Evolutionary conservation across 1,140 invertebrate species (phyloP).

Genomic region (Atta cephalotes): DNA sequence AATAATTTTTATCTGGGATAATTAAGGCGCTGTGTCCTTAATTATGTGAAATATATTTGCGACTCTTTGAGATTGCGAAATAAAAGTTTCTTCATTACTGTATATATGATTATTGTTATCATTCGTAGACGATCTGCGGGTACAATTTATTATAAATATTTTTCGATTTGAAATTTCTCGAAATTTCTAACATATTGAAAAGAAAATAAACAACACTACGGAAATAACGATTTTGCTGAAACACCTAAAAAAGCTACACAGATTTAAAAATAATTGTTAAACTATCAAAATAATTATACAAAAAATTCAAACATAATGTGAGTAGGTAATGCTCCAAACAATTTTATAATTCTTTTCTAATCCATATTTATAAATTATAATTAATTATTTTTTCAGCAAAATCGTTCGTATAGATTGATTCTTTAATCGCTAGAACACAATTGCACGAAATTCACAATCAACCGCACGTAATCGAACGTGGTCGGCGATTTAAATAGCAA

Average conservation of each 20-base stretch:
- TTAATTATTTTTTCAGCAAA: no score
- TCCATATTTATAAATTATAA: no score
- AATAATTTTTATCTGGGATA: not conserved
- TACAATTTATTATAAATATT: not conserved
- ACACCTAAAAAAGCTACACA: no score
- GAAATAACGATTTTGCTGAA: no score
- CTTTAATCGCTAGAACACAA: not conserved
- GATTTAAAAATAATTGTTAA: no score
- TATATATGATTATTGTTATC: no score
- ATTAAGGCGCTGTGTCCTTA: conserved; percentile 8
- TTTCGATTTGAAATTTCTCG: not conserved
- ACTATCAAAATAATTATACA: no score
- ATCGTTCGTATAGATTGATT: not conserved
- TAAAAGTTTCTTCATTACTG: not conserved
- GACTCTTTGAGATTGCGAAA: not conserved
- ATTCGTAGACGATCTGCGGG: no score
- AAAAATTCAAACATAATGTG: no score
- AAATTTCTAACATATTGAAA: no score
- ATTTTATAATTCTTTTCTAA: no score
- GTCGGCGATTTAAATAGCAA: not conserved
- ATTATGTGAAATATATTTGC: conserved; percentile 14
- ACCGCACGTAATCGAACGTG: conserved; percentile 1
- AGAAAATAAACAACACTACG: not conserved
- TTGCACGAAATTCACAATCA: conserved; percentile 6
- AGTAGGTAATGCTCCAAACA: no score